Percentiles rank a stretch among this genome's conserved stretches.
Conservation (phyloP, 1,140 invertebrate species). For the Ganaspis sp. region DNA sequence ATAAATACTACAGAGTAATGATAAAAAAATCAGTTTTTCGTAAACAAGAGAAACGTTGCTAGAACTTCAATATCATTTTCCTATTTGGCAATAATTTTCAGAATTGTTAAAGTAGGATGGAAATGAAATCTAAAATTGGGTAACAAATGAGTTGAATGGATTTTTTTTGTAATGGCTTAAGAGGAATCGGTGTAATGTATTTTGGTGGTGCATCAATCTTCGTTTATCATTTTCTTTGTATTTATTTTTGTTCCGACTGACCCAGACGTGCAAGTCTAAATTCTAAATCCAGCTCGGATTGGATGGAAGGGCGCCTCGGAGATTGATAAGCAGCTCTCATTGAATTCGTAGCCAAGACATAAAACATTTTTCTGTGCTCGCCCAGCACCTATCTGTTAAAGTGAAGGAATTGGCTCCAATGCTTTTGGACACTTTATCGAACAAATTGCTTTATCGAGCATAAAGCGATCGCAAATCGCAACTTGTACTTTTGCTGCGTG, state of each 20-base stretch:
- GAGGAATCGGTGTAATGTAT: background rate
- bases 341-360: conserved; percentile 17
- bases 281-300: conserved; percentile 26
- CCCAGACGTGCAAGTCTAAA: conserved; percentile 26
- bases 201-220: conserved; percentile 19
- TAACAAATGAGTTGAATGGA: background rate
- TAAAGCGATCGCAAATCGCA: conserved; percentile 32
- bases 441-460: conserved; percentile 43
- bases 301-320: conserved; percentile 18
- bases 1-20: too few species aligned
- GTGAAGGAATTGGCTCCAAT: background rate
- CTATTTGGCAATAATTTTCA: too few species aligned
- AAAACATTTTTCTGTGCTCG: conserved; percentile 11
- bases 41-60: too few species aligned
- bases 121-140: background rate
- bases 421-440: conserved; percentile 4
- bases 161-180: background rate
- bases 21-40: too few species aligned
- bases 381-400: background rate
- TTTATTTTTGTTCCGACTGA: conserved; percentile 26
- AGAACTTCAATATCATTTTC: too few species aligned
- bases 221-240: conserved; percentile 14
- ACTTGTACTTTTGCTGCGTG: conserved; percentile 37
- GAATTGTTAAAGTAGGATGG: too few species aligned
- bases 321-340: conserved; percentile 13